Evolutionary conservation across 2,113 vertebrate genomes (phyloP), one percentile per base, ranked within the genome.

Genomic region (Acanthochromis polyacanthus): DNA sequence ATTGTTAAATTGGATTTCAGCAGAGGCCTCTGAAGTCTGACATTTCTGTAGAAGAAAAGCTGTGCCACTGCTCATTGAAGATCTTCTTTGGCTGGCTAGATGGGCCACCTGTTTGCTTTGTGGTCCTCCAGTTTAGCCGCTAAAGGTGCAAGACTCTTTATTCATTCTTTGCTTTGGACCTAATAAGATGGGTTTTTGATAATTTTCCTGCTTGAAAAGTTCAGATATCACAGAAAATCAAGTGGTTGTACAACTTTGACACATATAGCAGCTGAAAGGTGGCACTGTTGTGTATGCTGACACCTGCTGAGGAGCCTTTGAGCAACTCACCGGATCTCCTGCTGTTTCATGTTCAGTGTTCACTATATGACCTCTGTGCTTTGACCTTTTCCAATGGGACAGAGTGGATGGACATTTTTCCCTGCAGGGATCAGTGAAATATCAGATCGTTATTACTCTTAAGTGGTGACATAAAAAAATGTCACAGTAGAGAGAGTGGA

Each of bases 51-150:
- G n/a, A 52, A 73, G 62, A 22, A 71, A 67, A 72, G 74, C 69
- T 25, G 25, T 25, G 25, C 25, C 25, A 3, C 25, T 58, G 43
- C 55, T 28, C 23, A 38, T 50, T 52, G 22, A 61, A 64, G 43
- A 32, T 20, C 62, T 32, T n/a, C 4, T 19, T 36, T 28, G 64
- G 30, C 53, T 45, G 45, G 69, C 67, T 20, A 10, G 38, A 56
- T 10, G 14, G 58, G 59, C 58, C 72, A 85, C 77, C 73, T 81
- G 84, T 84, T 87, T 81, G 73, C 71, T 17, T 50, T 81, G 52
- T 71, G 57, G 20, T 58, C 25, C 23, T 53, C 43, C 16, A 46
- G 38, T 30, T 30, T 30, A 30, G 30, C 30, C 14, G 19, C 20
- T 4, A 53, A 60, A 60, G 36, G 46, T 38, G 40, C 38, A 53